Base-by-base conservation (phyloP, 2,797 vertebrate genomes). In the Labeo calbasu region DNA sequence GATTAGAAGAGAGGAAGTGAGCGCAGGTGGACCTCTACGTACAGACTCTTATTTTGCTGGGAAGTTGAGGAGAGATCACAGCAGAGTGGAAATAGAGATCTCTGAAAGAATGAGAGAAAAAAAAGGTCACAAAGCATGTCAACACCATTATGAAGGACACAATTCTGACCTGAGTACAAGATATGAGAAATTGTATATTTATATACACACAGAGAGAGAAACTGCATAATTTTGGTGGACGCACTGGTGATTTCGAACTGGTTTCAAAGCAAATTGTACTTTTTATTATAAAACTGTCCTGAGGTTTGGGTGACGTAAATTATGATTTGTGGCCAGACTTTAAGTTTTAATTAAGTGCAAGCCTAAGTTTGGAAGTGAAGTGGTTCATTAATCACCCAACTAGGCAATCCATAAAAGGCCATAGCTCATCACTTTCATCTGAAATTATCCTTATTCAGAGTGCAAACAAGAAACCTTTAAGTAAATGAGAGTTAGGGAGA, bases 281-380 rank as follows among this genome's bases (percentile, higher is more conserved):
- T 87, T 91, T 88, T 90, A 88, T 88, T 92, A 85, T 84, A 70
- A 87, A 90, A 87, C 80, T 90, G 88, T 88, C 90, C 89, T 76
- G 86, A 88, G 91, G 88, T 84, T 89, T 87, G 84, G 65, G 89
- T 63, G 73, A 89, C 89, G 89, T 92, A 91, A 92, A 93, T 91
- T 93, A 93, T 92, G 92, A 94, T 91, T 91, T 81, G 89, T 90
- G 91, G 91, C 92, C 91, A 89, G 83, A 63, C 43, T 85, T 87
- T 70, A 90, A 91, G 88, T 91, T 93, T 94, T 93, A 94, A 94
- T 95, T 92, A 94, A 91, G 91, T 90, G 89, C 85, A 79, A 90
- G 90, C 72, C 90, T 53, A 84, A 87, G 88, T 87, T 85, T 83
- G 75, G 88, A 89, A 91, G 86, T 82, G 90, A 90, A 92, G 87